phyloP scores from a whole-genome alignment of 2,113 vertebrate genomes.

The Grallaria varia region DNA sequence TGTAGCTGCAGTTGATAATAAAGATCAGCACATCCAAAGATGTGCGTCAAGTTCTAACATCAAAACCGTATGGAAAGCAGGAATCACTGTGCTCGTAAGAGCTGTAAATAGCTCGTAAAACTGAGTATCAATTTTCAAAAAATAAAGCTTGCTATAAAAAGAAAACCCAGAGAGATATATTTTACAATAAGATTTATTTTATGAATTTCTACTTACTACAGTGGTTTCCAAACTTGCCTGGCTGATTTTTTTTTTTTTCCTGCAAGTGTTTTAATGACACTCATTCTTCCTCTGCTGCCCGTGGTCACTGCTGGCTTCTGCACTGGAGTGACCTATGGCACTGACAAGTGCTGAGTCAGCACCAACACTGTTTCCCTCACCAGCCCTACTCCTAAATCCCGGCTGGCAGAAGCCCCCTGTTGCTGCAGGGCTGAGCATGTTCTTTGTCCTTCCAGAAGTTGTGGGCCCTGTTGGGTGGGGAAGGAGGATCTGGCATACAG shows the following conservation, averaged over 20 bases:
- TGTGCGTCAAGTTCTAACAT: slow-evolving; percentile 14
- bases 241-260: not conserved
- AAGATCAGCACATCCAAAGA: not conserved
- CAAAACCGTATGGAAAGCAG: slow-evolving; percentile 1
- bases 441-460: not conserved
- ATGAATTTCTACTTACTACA: slow-evolving; percentile 14
- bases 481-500: rapidly evolving
- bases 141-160: slow-evolving; percentile 34
- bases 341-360: not conserved
- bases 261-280: slow-evolving; percentile 10
- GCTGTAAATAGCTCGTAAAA: slow-evolving; percentile 11
- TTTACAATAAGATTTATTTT: slow-evolving; percentile 17
- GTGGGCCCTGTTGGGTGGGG: not conserved
- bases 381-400: not conserved
- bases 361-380: not conserved
- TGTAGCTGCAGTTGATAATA: not conserved
- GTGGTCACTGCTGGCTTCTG: not conserved
- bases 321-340: not conserved
- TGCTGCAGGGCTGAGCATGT: not conserved
- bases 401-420: not conserved
- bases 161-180: not conserved
- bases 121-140: slow-evolving; percentile 32
- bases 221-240: not conserved
- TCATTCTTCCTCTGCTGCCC: slow-evolving; percentile 7
- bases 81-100: not conserved